Base-by-base conservation (phyloP, 2,888 invertebrate genomes). In the Acrobasis suavella region DNA sequence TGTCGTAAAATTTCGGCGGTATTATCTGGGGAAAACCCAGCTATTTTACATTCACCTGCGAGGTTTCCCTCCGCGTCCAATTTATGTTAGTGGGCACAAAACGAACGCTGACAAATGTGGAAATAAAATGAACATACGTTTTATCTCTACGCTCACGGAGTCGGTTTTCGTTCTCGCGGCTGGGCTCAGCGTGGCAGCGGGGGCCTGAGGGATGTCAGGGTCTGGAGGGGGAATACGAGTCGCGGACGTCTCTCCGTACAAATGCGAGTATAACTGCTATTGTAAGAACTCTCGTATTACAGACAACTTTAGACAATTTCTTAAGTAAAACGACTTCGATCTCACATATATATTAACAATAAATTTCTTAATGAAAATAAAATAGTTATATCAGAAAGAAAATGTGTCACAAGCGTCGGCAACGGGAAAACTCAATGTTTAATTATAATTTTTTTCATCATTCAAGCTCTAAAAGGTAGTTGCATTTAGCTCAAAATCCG, bases 81-180 rank as follows among this genome's bases (percentile, higher is more conserved):
- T 91, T 91, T 92, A 91, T 91, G 91, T 91, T 91, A 91, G 91
- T 90, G 91, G 89, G 90, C 88, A 91, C 91, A 91, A 90, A 91
- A 91, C 90, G 91, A 91, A 91, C 87, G 90, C 89, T 92, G 91
- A 92, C 91, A 91, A 92, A 92, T 91, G 91, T 89, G 87, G 85
- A 91, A 91, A 91, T 91, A 91, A 91, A 91, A 91, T 89, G 91
- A 91, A 90, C 90, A 89, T 87, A 90, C 89, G 89, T 91, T 91
- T 90, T 91, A 91, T 91, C 88, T 91, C 78, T 83, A 83, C 85
- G 85, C 80, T 84, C 82, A 77, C 81, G 84, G 84, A 87, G 82
- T 86, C 84, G 84, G 87, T 83, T 85, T 86, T 84, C 81, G 77
- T 76, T 71, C 74, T 78, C 74, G 82, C 75, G 78, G 78, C 70